Evolutionary conservation across 2,888 invertebrate species (phyloP).

Genomic region (Drosophila pegasa): DNA sequence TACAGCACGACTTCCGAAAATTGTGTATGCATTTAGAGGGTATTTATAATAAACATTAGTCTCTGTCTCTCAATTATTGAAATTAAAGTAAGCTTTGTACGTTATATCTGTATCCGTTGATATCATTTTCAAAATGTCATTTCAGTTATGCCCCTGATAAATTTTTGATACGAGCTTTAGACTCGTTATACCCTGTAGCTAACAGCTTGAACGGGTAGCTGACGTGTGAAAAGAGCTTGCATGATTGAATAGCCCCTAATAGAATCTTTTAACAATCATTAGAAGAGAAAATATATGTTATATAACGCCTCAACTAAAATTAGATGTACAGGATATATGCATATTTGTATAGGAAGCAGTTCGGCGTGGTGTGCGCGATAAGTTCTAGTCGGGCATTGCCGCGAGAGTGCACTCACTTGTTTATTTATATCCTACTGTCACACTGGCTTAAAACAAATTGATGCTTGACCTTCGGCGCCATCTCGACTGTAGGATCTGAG

Average conservation of each 20-base stretch:
- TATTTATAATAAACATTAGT: not conserved
- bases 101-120: conserved; percentile 10
- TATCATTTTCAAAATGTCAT: conserved; percentile 7
- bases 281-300: too few relatives aligned
- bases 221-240: not conserved
- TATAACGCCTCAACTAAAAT: too few relatives aligned
- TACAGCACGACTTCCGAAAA: not conserved
- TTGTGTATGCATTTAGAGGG: not conserved
- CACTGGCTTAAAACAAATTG: conserved; percentile 17
- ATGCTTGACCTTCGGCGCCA: conserved; percentile 28
- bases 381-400: not conserved
- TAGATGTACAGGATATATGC: not conserved
- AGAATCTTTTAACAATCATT: too few relatives aligned
- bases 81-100: conserved; percentile 5
- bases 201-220: too few relatives aligned
- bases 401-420: not conserved
- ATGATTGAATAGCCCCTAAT: too few relatives aligned
- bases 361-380: not conserved
- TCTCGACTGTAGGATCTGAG: not conserved
- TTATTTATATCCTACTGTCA: not conserved
- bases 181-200: not conserved
- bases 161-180: conserved; percentile 3
- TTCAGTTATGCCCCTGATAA: not conserved
- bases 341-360: not conserved
- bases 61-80: not conserved